These are phyloP conservation scores for Climacteris rufus DNA, from an alignment of 2,113 vertebrate genomes.

Conservation along the genomic window DNA sequence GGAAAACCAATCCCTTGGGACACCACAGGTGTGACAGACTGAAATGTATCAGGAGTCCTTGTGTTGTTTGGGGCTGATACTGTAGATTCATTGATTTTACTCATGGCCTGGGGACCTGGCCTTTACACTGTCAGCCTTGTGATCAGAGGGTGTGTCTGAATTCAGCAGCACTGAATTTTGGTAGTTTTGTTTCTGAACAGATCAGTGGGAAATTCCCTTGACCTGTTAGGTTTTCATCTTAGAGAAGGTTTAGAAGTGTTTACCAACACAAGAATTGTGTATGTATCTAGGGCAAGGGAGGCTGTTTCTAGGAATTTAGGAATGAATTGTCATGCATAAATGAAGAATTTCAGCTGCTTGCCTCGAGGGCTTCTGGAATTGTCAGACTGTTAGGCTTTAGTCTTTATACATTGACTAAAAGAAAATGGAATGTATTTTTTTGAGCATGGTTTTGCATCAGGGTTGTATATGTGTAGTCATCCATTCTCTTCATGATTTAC, in stretches of 20 bases:
- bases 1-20: neutral
- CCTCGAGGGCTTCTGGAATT: neutral
- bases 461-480: neutral
- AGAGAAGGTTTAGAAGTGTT: neutral
- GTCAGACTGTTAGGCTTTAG: neutral
- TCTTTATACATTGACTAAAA: neutral
- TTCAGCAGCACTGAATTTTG: neutral
- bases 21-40: neutral
- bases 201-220: neutral
- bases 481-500: neutral
- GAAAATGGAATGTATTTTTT: neutral
- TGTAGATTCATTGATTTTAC: neutral
- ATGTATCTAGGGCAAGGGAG: neutral
- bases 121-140: neutral
- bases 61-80: neutral
- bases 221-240: neutral
- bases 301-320: constrained; percentile 7
- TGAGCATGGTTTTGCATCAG: neutral
- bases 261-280: neutral
- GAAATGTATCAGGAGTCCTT: neutral
- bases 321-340: neutral
- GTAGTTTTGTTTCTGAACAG: neutral
- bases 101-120: neutral
- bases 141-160: neutral
- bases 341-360: neutral